phyloP scores from a whole-genome alignment of 2,888 invertebrate species.

The Urechis unicinctus region DNA sequence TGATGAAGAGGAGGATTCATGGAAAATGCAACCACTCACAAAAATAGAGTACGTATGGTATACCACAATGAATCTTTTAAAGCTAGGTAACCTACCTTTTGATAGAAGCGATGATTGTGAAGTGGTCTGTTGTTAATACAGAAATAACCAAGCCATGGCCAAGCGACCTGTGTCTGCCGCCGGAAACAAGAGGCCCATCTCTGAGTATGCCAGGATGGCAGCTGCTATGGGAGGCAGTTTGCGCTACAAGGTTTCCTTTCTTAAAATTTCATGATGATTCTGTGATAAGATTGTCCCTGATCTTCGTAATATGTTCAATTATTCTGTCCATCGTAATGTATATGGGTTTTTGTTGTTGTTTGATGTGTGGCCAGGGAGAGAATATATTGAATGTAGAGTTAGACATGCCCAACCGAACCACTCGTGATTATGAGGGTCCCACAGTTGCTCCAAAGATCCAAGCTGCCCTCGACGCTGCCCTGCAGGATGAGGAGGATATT shows the following conservation, averaged over 20 bases:
- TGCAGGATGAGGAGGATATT: conserved; percentile 57
- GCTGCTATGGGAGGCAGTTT: conserved; percentile 54
- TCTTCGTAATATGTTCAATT: too few relatives aligned
- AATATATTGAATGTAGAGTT: conserved; percentile 70
- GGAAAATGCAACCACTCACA: conserved; percentile 56
- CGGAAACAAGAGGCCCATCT: conserved; percentile 61
- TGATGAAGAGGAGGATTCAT: conserved; percentile 77
- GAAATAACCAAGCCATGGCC: conserved; percentile 44
- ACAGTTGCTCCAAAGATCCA: conserved; percentile 67
- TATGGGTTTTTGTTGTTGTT: background rate
- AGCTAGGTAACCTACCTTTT: too few relatives aligned
- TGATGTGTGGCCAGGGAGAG: conserved; percentile 57
- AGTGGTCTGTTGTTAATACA: conserved; percentile 2
- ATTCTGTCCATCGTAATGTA: too few relatives aligned
- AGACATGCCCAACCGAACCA: conserved; percentile 71
- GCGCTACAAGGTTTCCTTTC: too few relatives aligned
- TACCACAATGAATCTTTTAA: too few relatives aligned
- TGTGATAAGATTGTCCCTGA: too few relatives aligned
- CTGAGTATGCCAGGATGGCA: conserved; percentile 58
- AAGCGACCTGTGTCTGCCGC: conserved; percentile 63
- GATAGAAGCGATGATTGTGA: background rate
- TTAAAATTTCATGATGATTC: too few relatives aligned
- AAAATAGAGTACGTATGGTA: conserved; percentile 35
- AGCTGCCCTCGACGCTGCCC: conserved; percentile 61
- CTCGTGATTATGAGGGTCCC: conserved; percentile 68